Conservation (phyloP, 1,140 invertebrate genomes). For the Forficula auricularia region DNA sequence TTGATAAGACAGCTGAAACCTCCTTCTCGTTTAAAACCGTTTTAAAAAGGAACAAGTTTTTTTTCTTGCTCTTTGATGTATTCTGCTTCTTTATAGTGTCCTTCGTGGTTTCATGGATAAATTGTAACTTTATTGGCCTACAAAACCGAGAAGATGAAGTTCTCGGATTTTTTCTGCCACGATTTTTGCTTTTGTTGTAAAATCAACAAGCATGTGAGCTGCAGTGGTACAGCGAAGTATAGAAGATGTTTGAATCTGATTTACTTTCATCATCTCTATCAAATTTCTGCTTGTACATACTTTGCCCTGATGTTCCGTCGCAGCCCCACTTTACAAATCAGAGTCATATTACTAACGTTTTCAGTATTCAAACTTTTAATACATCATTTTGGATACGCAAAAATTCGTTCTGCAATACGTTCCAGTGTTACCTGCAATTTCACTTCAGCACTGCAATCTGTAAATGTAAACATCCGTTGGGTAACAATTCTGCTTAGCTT, state of each 20-base stretch:
- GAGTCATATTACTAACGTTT: conserved; percentile 9
- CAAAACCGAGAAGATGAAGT: conserved; percentile 23
- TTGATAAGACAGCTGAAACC: too few species aligned
- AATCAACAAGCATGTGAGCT: conserved; percentile 8
- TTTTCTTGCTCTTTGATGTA: too few species aligned
- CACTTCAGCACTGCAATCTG: conserved; percentile 14
- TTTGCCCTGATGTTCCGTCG: conserved; percentile 18
- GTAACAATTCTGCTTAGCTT: conserved; percentile 15
- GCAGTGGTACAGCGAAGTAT: conserved; percentile 19
- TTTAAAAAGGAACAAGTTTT: too few species aligned
- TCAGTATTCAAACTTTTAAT: conserved; percentile 11
- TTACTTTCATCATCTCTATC: conserved; percentile 15
- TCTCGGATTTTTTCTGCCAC: conserved; percentile 20
- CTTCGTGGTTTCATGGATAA: too few species aligned
- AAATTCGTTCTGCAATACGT: conserved; percentile 14
- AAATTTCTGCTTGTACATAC: conserved; percentile 20
- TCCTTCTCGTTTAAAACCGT: too few species aligned
- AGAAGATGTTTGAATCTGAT: conserved; percentile 18
- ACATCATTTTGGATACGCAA: conserved; percentile 12
- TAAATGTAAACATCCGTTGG: conserved; percentile 11
- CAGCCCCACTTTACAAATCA: conserved; percentile 22
- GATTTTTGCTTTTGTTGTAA: conserved; percentile 14
- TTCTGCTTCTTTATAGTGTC: too few species aligned
- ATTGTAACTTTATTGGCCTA: too few species aligned
- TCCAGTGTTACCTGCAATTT: conserved; percentile 15